Evolutionary conservation across 2,888 invertebrate species (phyloP).

Genomic region (Rhyacophila evoluta): DNA sequence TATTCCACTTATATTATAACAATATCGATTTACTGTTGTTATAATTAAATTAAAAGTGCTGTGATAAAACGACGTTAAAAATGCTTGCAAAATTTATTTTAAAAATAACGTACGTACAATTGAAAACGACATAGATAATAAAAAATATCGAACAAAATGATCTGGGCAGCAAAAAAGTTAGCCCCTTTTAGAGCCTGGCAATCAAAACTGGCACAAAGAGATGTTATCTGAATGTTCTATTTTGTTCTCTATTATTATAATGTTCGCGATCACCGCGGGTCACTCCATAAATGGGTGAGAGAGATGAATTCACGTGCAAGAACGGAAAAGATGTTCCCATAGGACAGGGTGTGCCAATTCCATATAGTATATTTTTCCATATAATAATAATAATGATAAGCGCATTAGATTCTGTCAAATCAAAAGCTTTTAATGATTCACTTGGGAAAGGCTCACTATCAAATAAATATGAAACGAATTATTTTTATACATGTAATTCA

Average conservation of each 20-base stretch:
- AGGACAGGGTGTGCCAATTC: slow-evolving; percentile 1
- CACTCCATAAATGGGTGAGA: slow-evolving; percentile 2
- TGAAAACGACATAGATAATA: no score
- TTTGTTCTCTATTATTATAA: slow-evolving; percentile 17
- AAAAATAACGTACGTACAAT: no score
- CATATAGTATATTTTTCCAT: background rate
- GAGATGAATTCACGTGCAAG: background rate
- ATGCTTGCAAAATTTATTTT: no score
- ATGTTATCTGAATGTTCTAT: slow-evolving; percentile 13
- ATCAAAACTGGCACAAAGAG: slow-evolving; percentile 11
- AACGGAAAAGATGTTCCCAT: background rate
- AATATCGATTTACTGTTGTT: no score
- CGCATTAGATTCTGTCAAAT: slow-evolving; percentile 14
- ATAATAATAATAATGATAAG: slow-evolving; percentile 9
- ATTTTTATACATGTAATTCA: no score
- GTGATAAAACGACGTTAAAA: no score
- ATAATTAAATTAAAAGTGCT: no score
- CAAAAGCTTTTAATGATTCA: slow-evolving; percentile 1
- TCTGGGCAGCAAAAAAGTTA: background rate
- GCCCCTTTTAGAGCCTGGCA: slow-evolving; percentile 10
- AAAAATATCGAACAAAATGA: background rate
- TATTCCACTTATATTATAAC: no score
- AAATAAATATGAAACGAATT: slow-evolving; percentile 3
- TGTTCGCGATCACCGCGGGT: slow-evolving; percentile 2
- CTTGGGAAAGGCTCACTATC: background rate